Conservation (phyloP, 1,140 invertebrate genomes). For the Brachionus paranguensis region DNA sequence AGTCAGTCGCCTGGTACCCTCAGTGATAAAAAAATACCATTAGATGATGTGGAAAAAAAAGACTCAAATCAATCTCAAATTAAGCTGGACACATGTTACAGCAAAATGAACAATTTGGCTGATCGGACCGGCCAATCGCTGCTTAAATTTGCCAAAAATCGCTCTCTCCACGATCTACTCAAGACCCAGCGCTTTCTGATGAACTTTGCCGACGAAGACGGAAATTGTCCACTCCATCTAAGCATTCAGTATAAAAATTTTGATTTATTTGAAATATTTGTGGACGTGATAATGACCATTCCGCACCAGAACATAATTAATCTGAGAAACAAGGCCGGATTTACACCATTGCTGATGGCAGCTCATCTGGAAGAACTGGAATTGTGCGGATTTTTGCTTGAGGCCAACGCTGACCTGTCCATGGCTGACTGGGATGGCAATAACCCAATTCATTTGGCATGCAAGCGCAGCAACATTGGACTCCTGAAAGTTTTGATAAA, state of each 20-base stretch:
- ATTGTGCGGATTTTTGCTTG: background rate
- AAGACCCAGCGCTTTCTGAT: conserved; percentile 1
- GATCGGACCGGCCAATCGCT: background rate
- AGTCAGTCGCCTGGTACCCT: too few species aligned
- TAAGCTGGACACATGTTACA: background rate
- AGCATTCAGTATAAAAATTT: conserved; percentile 1
- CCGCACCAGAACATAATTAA: conserved; percentile 18
- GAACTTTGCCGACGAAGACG: background rate
- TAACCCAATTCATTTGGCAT: background rate
- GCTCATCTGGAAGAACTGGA: background rate
- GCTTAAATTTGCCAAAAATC: background rate
- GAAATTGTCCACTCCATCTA: background rate
- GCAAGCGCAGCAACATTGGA: background rate
- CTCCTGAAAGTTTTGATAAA: background rate
- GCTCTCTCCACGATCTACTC: background rate
- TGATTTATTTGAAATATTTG: background rate
- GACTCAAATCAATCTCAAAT: background rate
- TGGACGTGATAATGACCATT: background rate
- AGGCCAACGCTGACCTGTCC: background rate
- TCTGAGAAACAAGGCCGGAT: background rate
- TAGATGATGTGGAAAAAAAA: background rate
- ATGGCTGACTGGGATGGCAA: background rate
- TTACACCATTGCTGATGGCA: background rate
- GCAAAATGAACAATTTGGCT: conserved; percentile 13
- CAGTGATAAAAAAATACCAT: background rate